Evolutionary conservation across 2,113 vertebrate species (phyloP).

Genomic region (Mystacornis crossleyi): DNA sequence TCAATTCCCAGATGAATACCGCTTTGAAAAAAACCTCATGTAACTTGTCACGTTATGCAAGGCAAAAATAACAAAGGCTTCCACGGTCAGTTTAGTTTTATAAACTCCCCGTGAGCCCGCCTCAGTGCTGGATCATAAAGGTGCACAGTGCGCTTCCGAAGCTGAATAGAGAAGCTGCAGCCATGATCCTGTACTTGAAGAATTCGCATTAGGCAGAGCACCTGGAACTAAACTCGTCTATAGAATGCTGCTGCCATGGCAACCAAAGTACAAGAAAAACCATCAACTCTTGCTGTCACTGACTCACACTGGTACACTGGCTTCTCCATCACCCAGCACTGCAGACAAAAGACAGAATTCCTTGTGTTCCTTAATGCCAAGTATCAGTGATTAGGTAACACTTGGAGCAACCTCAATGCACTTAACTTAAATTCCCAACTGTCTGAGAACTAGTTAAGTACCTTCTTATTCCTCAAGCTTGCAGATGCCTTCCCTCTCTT

Average conservation of each 20-base stretch:
- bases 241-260: constrained; percentile 24
- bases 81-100: neutral
- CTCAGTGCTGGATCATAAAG: neutral
- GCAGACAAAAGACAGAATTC: neutral
- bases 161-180: neutral
- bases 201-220: neutral
- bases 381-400: neutral
- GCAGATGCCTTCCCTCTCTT: neutral
- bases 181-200: neutral
- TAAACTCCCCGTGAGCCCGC: neutral
- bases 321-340: neutral
- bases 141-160: neutral
- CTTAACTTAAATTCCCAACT: neutral
- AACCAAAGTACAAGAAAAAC: neutral
- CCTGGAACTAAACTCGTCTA: neutral
- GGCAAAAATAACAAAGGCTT: neutral
- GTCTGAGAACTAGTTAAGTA: neutral
- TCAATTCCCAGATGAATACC: neutral
- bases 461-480: neutral
- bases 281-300: neutral
- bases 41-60: neutral
- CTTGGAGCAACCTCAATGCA: neutral
- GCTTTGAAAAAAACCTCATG: neutral
- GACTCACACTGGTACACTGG: neutral
- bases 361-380: neutral